Conservation (phyloP, 2,113 vertebrate species). For the Elgaria multicarinata region DNA sequence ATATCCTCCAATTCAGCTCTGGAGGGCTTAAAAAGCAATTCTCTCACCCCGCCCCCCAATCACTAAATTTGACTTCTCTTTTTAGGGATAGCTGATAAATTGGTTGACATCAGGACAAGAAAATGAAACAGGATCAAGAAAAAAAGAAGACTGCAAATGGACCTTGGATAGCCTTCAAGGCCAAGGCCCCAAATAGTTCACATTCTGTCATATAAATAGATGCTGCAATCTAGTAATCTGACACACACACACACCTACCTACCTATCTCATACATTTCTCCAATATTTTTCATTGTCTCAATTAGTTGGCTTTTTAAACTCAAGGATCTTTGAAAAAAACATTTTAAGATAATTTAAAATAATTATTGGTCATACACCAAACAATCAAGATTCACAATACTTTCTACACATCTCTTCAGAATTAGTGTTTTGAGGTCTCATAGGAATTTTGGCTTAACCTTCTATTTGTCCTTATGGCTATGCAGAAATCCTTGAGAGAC, state of each 20-base stretch:
- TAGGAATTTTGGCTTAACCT: neutral
- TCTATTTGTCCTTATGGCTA: too few relatives aligned
- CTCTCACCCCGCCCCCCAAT: slow-evolving; percentile 32
- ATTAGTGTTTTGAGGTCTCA: neutral
- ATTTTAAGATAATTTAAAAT: neutral
- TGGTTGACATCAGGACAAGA: slow-evolving; percentile 27
- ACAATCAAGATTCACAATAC: neutral
- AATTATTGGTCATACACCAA: neutral
- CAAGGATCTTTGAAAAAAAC: neutral
- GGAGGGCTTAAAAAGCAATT: slow-evolving; percentile 50
- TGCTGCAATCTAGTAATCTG: neutral
- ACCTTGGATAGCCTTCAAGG: neutral
- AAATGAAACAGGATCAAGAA: neutral
- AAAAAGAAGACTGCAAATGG: neutral
- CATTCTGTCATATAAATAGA: slow-evolving; percentile 12
- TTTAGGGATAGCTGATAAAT: slow-evolving; percentile 2
- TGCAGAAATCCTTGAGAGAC: neutral
- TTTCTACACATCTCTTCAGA: neutral
- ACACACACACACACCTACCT: neutral
- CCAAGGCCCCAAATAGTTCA: slow-evolving; percentile 2
- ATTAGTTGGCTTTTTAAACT: neutral
- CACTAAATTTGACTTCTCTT: neutral
- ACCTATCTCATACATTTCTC: neutral
- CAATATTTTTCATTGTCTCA: neutral
- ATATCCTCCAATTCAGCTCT: slow-evolving; percentile 72